Conservation (phyloP, 2,113 vertebrate genomes). For the Notothenia rossii region DNA sequence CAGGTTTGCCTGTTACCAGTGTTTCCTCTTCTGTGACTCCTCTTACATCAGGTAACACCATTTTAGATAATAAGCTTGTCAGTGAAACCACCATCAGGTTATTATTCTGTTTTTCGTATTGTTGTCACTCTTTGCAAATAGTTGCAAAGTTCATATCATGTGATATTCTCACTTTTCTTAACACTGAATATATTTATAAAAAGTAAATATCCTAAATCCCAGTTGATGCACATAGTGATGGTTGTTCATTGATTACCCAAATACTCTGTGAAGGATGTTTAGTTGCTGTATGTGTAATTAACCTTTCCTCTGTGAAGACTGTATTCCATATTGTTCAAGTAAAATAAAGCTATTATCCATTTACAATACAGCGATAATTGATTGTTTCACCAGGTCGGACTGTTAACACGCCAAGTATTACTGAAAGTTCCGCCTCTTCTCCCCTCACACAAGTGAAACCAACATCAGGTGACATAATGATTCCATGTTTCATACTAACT, state of each 20-base stretch:
- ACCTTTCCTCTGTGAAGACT: background rate
- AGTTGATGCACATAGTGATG: background rate
- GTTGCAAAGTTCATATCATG: no score
- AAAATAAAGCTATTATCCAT: background rate
- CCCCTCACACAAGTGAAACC: no score
- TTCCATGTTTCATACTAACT: no score
- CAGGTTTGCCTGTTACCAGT: no score
- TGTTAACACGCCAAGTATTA: background rate
- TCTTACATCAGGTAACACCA: no score
- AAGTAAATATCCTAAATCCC: background rate
- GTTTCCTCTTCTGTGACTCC: no score
- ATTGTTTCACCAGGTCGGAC: background rate
- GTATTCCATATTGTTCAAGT: background rate
- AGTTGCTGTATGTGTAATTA: background rate
- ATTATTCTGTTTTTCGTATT: background rate
- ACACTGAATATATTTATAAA: no score
- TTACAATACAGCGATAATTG: no score
- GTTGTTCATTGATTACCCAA: background rate
- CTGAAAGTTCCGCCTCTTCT: background rate
- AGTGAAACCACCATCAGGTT: slow-evolving; percentile 4
- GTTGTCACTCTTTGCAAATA: no score
- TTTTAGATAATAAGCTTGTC: background rate
- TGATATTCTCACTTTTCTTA: no score
- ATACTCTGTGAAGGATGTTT: background rate
- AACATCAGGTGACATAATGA: no score